Conservation (phyloP, 1,140 invertebrate genomes). For the Heliconius nattereri region DNA sequence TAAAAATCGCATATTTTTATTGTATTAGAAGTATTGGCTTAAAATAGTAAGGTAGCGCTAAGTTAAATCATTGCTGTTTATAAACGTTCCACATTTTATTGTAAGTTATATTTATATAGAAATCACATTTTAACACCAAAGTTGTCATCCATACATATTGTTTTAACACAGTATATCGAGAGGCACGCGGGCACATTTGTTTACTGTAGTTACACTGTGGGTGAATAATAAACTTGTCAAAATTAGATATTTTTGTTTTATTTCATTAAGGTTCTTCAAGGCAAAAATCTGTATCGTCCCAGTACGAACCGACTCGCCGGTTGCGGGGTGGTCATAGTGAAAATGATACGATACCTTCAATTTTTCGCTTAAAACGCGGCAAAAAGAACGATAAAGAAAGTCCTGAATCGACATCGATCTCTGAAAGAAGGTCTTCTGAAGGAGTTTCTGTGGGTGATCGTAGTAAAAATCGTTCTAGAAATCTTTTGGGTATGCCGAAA, state of each 20-base stretch:
- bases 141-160: constrained; percentile 30
- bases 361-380: constrained; percentile 40
- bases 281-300: constrained; percentile 42
- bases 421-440: constrained; percentile 35
- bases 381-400: constrained; percentile 30
- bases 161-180: constrained; percentile 42
- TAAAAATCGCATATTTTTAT: neutral
- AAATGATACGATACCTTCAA: constrained; percentile 30
- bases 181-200: constrained; percentile 48
- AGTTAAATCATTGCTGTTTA: constrained; percentile 11
- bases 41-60: neutral
- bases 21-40: neutral
- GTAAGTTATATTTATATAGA: constrained; percentile 24
- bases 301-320: constrained; percentile 40
- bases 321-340: constrained; percentile 38
- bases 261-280: constrained; percentile 60
- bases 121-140: constrained; percentile 21
- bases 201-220: constrained; percentile 44
- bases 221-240: constrained; percentile 50
- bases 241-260: constrained; percentile 60
- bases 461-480: constrained; percentile 24
- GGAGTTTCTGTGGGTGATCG: constrained; percentile 28
- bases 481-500: constrained; percentile 30
- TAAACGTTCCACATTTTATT: constrained; percentile 18
- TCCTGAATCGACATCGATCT: constrained; percentile 15